These are phyloP conservation scores for Acrobasis repandana DNA, from an alignment of 2,888 invertebrate genomes.

Conservation along the genomic window DNA sequence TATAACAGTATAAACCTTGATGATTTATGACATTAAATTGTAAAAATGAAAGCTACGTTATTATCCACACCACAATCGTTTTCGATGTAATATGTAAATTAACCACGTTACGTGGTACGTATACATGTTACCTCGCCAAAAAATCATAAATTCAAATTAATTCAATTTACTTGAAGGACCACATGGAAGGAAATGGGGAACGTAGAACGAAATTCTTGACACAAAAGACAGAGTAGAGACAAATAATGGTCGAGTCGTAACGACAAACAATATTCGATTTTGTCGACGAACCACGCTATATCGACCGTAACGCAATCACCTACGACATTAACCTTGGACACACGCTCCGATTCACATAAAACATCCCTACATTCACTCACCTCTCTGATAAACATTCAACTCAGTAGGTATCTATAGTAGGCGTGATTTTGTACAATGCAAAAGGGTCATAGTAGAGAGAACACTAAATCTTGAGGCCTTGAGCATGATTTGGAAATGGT, in stretches of 20 bases:
- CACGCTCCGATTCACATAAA: slow-evolving; percentile 59
- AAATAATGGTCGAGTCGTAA: slow-evolving; percentile 19
- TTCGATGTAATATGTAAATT: neutral
- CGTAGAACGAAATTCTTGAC: neutral
- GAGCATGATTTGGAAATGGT: too few relatives aligned
- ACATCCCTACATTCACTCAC: slow-evolving; percentile 32
- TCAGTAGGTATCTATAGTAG: neutral
- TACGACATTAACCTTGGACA: slow-evolving; percentile 58
- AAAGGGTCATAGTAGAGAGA: too few relatives aligned
- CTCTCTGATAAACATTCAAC: slow-evolving; percentile 4
- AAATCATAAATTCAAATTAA: neutral
- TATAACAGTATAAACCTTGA: too few relatives aligned
- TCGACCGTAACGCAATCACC: slow-evolving; percentile 52
- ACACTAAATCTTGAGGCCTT: too few relatives aligned
- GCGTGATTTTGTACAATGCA: too few relatives aligned
- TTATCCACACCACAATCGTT: neutral
- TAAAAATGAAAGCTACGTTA: neutral
- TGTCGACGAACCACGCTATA: slow-evolving; percentile 35
- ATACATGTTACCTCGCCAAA: neutral
- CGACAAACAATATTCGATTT: slow-evolving; percentile 20
- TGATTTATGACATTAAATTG: neutral
- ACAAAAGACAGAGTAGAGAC: slow-evolving; percentile 7
- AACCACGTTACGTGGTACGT: neutral
- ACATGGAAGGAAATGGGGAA: neutral
- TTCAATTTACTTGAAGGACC: neutral